Conservation (phyloP, 2,113 vertebrate genomes). For the Marcusenius ussheri region DNA sequence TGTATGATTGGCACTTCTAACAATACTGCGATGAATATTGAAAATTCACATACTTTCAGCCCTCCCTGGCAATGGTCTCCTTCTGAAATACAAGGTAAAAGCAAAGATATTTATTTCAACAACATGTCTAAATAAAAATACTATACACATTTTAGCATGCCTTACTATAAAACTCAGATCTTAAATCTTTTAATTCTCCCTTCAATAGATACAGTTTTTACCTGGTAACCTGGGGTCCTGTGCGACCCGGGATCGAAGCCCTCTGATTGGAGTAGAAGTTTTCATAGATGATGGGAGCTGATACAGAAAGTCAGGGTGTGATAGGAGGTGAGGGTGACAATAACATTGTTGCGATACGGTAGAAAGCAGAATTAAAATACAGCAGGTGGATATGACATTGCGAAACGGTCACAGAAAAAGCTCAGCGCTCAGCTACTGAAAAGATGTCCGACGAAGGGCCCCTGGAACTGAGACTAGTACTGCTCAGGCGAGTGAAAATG, state of each 20-base stretch:
- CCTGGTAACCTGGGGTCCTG: slow-evolving; percentile 38
- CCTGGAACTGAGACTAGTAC: not conserved
- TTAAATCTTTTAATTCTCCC: not conserved
- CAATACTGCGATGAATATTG: not conserved
- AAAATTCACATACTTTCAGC: slow-evolving; percentile 17
- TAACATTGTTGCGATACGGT: not conserved
- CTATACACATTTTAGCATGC: not conserved
- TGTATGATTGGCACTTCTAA: not conserved
- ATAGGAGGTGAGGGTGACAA: not conserved
- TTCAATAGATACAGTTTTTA: slow-evolving; percentile 23
- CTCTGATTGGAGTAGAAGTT: slow-evolving; percentile 82
- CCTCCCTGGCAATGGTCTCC: slow-evolving; percentile 56
- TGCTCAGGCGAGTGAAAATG: not conserved
- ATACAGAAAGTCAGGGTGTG: slow-evolving; percentile 8
- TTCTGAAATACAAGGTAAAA: slow-evolving; percentile 57
- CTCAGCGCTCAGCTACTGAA: not conserved
- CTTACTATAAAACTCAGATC: not conserved
- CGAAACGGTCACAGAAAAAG: not conserved
- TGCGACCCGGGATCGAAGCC: slow-evolving; percentile 36
- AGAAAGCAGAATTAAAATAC: not conserved
- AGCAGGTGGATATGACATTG: not conserved
- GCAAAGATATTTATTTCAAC: not conserved
- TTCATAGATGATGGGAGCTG: slow-evolving; percentile 79
- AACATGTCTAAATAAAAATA: not conserved
- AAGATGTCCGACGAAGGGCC: not conserved